These are phyloP conservation scores for Apteryx owenii DNA, from an alignment of 2,113 vertebrate genomes.

Conservation along the genomic window DNA sequence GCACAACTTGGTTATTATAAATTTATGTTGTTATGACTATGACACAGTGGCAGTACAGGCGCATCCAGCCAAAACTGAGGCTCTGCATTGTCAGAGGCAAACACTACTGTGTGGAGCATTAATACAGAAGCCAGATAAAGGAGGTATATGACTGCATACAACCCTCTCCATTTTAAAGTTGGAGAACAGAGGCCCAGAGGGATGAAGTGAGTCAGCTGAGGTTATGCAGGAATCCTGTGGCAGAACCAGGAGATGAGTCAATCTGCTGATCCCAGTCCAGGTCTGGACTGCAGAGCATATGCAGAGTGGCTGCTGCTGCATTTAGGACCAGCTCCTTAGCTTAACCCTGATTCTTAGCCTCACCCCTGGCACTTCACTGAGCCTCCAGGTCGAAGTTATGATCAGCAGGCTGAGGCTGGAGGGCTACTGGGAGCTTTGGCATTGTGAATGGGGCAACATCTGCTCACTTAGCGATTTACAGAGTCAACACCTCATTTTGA, in stretches of 20 bases:
- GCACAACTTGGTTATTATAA: background rate
- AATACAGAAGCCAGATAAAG: background rate
- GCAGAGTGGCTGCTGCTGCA: background rate
- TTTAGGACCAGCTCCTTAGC: background rate
- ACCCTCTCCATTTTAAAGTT: background rate
- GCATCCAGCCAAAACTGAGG: background rate
- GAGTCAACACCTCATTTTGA: background rate
- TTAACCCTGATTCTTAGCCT: background rate
- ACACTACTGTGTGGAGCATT: fast-evolving
- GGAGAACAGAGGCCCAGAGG: background rate
- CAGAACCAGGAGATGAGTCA: background rate
- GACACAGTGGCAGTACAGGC: background rate
- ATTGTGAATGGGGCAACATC: background rate
- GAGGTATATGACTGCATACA: background rate
- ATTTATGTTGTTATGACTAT: background rate
- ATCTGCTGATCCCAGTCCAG: background rate
- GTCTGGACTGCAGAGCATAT: background rate
- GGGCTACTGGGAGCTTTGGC: background rate
- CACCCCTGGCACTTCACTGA: background rate
- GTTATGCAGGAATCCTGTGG: background rate
- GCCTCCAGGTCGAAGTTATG: background rate
- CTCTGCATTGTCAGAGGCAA: background rate
- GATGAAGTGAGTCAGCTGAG: background rate
- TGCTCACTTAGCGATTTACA: background rate
- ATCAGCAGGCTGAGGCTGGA: background rate